Conservation (phyloP, 2,113 vertebrate genomes). For the Diadophis punctatus region DNA sequence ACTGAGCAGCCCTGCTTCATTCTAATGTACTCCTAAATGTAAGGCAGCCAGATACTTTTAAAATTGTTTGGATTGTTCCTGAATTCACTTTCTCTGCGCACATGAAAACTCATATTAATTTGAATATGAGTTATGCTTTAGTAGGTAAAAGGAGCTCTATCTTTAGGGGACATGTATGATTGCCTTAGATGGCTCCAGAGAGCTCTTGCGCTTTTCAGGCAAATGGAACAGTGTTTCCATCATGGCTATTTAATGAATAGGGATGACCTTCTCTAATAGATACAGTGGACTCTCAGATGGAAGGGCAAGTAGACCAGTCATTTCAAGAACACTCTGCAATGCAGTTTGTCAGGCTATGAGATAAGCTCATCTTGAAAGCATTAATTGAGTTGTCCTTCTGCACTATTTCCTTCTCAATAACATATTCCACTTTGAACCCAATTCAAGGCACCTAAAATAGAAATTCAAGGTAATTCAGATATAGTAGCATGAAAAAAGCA, state of each 20-base stretch:
- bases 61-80: slow-evolving; percentile 28
- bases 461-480: neutral
- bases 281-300: neutral
- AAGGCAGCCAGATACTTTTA: slow-evolving; percentile 30
- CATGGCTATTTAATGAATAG: neutral
- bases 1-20: slow-evolving; percentile 27
- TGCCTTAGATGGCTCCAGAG: neutral
- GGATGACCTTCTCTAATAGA: neutral
- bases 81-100: slow-evolving; percentile 25
- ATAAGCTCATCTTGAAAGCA: neutral
- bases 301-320: neutral
- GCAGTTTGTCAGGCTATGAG: neutral
- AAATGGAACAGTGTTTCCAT: slow-evolving; percentile 33
- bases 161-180: neutral
- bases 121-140: slow-evolving; percentile 23
- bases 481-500: neutral
- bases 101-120: slow-evolving; percentile 41
- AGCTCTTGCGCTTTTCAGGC: neutral
- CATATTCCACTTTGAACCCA: neutral
- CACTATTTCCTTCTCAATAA: neutral
- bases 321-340: neutral
- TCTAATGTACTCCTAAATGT: slow-evolving; percentile 33
- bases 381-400: neutral
- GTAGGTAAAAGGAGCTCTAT: slow-evolving; percentile 2
- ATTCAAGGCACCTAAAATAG: neutral